These are phyloP conservation scores for Trichacis sp. DNA, from an alignment of 2,888 invertebrate species.

Conservation along the genomic window DNA sequence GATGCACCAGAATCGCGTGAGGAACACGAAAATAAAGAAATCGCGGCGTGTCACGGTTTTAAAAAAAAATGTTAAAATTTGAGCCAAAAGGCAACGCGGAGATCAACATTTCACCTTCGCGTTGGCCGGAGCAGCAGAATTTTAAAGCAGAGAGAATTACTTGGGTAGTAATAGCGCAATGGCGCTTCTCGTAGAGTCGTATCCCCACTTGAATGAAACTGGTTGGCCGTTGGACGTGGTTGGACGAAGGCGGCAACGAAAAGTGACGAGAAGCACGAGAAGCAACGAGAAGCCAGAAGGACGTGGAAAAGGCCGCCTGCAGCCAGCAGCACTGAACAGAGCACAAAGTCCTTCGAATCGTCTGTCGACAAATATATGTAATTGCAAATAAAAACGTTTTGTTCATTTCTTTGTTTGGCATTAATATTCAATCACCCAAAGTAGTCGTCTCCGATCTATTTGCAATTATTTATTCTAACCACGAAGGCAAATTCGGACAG, in stretches of 20 bases:
- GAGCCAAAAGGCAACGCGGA: slow-evolving; percentile 5
- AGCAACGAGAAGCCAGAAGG: slow-evolving; percentile 32
- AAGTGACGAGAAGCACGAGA: too few species aligned
- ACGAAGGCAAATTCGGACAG: too few species aligned
- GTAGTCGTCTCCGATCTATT: too few species aligned
- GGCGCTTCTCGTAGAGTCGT: too few species aligned
- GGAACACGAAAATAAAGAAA: not conserved
- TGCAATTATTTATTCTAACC: too few species aligned
- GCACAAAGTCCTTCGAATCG: slow-evolving; percentile 19
- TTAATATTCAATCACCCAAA: not conserved
- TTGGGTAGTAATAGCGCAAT: slow-evolving; percentile 12
- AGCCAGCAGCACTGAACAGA: too few species aligned
- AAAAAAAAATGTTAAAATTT: slow-evolving; percentile 1
- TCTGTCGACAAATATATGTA: slow-evolving; percentile 17
- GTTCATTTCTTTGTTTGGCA: not conserved
- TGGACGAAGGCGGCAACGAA: too few species aligned
- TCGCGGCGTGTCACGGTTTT: slow-evolving; percentile 14
- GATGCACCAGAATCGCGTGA: not conserved
- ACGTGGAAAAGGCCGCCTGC: slow-evolving; percentile 37
- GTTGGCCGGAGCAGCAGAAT: too few species aligned
- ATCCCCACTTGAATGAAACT: too few species aligned
- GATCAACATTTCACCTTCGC: slow-evolving; percentile 25
- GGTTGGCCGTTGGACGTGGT: too few species aligned
- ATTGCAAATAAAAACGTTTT: not conserved
- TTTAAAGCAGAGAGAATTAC: too few species aligned